Evolutionary conservation across 2,797 vertebrate species (phyloP).

Genomic region (Avahi laniger): DNA sequence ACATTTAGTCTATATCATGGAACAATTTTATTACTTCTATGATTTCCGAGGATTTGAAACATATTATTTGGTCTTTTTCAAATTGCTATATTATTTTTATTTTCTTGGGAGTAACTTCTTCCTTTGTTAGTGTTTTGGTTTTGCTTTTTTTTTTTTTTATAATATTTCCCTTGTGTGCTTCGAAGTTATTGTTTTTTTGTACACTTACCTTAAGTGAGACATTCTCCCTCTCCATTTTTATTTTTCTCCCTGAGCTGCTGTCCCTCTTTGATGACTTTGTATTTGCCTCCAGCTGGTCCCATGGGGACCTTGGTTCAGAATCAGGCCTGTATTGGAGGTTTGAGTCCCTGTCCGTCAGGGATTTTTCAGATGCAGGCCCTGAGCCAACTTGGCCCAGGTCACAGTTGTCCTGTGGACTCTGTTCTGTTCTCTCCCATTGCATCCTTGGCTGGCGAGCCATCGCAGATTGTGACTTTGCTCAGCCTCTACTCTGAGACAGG

Average conservation of each 20-base stretch:
- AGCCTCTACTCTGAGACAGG: neutral
- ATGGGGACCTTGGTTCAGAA: neutral
- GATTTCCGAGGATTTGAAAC: neutral
- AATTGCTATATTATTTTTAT: neutral
- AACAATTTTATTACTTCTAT: neutral
- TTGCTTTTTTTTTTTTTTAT: neutral
- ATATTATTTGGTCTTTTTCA: neutral
- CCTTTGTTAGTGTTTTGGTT: neutral
- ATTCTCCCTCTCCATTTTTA: neutral
- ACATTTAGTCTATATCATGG: neutral
- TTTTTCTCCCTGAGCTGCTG: neutral
- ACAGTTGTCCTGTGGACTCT: neutral
- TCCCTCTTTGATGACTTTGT: neutral
- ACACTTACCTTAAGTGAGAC: neutral
- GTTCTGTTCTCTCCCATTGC: neutral
- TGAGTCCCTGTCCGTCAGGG: too few relatives aligned
- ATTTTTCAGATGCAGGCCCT: too few relatives aligned
- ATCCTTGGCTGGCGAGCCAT: neutral
- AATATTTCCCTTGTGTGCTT: neutral
- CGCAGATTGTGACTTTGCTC: neutral
- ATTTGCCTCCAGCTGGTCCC: neutral
- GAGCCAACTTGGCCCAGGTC: neutral
- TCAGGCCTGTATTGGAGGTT: neutral
- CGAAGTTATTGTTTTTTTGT: neutral
- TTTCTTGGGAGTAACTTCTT: neutral